Evolutionary conservation across 2,797 vertebrate genomes (phyloP).

Genomic region (Limnodromus scolopaceus): DNA sequence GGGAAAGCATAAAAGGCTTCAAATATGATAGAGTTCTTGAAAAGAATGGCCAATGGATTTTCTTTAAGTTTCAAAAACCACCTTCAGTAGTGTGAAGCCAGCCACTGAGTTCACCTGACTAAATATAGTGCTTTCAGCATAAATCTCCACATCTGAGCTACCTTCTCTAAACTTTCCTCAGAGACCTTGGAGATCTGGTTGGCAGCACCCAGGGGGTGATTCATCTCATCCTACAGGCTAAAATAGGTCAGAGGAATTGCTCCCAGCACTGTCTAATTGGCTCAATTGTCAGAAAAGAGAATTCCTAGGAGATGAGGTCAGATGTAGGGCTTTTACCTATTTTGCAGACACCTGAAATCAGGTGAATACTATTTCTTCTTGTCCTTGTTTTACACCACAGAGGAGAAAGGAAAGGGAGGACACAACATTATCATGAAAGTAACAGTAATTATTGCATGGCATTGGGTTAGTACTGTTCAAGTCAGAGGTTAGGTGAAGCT

Average conservation of each 20-base stretch:
- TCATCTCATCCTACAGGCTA: not conserved
- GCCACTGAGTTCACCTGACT: not conserved
- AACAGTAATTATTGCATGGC: not conserved
- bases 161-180: not conserved
- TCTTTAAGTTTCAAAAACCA: not conserved
- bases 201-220: not conserved
- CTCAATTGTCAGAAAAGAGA: not conserved
- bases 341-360: not conserved
- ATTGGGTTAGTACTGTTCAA: not conserved
- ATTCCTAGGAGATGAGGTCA: not conserved
- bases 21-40: not conserved
- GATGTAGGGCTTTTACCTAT: not conserved
- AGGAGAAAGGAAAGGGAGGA: not conserved
- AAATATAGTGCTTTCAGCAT: not conserved
- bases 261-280: not conserved
- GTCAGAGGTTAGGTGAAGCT: not conserved
- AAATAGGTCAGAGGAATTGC: not conserved
- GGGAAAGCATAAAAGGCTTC: rapidly evolving
- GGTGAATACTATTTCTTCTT: not conserved
- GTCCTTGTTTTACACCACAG: not conserved
- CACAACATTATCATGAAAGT: not conserved
- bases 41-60: not conserved
- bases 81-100: not conserved
- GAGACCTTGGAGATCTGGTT: not conserved
- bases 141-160: not conserved